Conservation (phyloP, 2,888 invertebrate genomes). For the Lithophane socia region DNA sequence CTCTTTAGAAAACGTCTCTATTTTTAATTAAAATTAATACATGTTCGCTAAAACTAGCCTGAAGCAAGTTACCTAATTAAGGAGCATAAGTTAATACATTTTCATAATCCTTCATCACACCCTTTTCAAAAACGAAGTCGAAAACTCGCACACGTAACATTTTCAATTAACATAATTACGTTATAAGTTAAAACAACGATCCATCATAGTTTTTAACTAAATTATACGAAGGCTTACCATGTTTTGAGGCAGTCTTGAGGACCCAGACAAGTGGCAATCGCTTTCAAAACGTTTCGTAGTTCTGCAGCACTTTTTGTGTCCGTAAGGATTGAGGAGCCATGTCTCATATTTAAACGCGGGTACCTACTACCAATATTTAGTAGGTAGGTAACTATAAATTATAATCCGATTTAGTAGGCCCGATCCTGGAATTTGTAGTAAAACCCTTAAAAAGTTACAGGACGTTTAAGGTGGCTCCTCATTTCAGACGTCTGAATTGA, state of each 20-base stretch:
- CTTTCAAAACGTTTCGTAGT: neutral
- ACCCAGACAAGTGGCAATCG: too few relatives aligned
- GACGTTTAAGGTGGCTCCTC: too few relatives aligned
- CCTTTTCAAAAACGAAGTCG: constrained; percentile 12
- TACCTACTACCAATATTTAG: too few relatives aligned
- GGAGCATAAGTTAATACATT: constrained; percentile 1
- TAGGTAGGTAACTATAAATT: too few relatives aligned
- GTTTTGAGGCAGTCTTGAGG: neutral
- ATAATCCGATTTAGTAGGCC: too few relatives aligned
- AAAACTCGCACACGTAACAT: constrained; percentile 21
- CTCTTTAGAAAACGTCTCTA: neutral
- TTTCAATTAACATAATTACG: constrained; percentile 40
- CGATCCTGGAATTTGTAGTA: too few relatives aligned
- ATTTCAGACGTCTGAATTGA: too few relatives aligned
- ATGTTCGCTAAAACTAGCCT: neutral
- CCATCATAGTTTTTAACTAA: constrained; percentile 41
- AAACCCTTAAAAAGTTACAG: too few relatives aligned
- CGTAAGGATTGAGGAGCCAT: too few relatives aligned
- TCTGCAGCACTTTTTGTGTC: too few relatives aligned
- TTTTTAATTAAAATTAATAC: constrained; percentile 2
- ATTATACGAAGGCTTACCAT: neutral
- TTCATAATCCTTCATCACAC: constrained; percentile 29
- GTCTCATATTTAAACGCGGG: too few relatives aligned
- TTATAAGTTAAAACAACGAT: constrained; percentile 38
- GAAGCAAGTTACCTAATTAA: neutral